These are phyloP conservation scores for Cyprinodon brontotheroides DNA, from an alignment of 2,113 vertebrate species.

Conservation along the genomic window DNA sequence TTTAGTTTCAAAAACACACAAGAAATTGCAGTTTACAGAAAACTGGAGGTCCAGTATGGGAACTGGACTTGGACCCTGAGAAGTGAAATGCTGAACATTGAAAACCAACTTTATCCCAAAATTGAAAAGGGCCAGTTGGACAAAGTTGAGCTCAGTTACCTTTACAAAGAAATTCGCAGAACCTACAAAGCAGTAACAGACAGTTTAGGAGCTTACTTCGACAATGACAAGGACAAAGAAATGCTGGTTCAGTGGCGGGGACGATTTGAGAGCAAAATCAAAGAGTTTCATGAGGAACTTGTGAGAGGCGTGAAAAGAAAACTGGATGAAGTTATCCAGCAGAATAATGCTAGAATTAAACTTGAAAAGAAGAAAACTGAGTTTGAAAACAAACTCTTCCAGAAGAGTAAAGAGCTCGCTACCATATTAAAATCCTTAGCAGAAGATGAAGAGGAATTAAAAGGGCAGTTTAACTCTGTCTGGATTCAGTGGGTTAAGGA, in stretches of 20 bases:
- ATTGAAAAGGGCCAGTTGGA: conserved; percentile 35
- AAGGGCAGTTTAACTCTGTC: conserved; percentile 19
- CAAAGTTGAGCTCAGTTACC: fast-evolving
- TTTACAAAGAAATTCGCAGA: conserved; percentile 1
- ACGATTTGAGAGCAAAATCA: conserved; percentile 37
- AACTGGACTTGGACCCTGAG: conserved; percentile 54
- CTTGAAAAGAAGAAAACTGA: conserved; percentile 27
- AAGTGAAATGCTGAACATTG: conserved; percentile 37
- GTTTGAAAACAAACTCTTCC: conserved; percentile 34
- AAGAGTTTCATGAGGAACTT: conserved; percentile 27
- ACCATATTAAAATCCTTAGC: conserved; percentile 19
- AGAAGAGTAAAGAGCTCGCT: conserved; percentile 47
- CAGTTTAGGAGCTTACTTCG: conserved; percentile 4
- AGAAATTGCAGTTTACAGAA: conserved; percentile 44
- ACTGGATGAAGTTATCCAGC: conserved; percentile 45
- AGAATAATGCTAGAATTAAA: conserved; percentile 34
- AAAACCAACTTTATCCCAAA: conserved; percentile 14
- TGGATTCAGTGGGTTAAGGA: conserved; percentile 12
- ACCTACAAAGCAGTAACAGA: conserved; percentile 12
- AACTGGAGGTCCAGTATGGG: conserved; percentile 30
- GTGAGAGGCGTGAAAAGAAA: conserved; percentile 21
- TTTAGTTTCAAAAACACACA: conserved; percentile 55
- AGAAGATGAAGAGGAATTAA: conserved; percentile 19
- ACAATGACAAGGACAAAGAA: conserved; percentile 28
- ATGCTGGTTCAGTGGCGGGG: conserved; percentile 45